phyloP scores from a whole-genome alignment of 2,888 invertebrate species.

The Eristalinus aeneus region DNA sequence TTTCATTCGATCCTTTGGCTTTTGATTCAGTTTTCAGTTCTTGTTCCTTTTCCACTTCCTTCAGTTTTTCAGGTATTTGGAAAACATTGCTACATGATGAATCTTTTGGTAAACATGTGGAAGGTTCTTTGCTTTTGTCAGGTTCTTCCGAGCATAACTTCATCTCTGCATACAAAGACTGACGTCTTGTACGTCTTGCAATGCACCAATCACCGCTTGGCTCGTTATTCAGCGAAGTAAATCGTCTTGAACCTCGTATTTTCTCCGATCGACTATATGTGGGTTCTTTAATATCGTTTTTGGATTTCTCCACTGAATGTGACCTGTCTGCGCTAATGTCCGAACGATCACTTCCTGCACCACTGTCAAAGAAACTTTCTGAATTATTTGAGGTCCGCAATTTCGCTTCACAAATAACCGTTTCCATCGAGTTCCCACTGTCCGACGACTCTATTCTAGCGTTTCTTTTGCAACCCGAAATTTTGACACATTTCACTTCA shows the following conservation, averaged over 20 bases:
- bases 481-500: not conserved
- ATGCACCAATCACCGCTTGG: not conserved
- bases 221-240: conserved; percentile 3
- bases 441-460: not conserved
- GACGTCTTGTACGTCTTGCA: conserved; percentile 6
- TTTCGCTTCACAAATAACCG: not conserved
- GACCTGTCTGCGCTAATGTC: conserved; percentile 22
- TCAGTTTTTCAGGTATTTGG: not conserved
- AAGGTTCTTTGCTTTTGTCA: not conserved
- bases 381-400: not conserved
- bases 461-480: not conserved
- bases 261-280: not conserved
- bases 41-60: not conserved
- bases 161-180: not conserved
- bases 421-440: not conserved
- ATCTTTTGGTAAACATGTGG: not conserved
- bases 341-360: conserved; percentile 32
- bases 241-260: not conserved
- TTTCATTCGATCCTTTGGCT: not conserved
- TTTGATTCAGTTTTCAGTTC: not conserved
- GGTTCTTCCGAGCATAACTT: not conserved
- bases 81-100: not conserved
- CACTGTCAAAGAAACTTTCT: conserved; percentile 44
- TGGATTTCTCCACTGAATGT: not conserved
- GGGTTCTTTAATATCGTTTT: not conserved